Base-by-base conservation (phyloP, 2,113 vertebrate species). In the Corythaeola cristata region DNA sequence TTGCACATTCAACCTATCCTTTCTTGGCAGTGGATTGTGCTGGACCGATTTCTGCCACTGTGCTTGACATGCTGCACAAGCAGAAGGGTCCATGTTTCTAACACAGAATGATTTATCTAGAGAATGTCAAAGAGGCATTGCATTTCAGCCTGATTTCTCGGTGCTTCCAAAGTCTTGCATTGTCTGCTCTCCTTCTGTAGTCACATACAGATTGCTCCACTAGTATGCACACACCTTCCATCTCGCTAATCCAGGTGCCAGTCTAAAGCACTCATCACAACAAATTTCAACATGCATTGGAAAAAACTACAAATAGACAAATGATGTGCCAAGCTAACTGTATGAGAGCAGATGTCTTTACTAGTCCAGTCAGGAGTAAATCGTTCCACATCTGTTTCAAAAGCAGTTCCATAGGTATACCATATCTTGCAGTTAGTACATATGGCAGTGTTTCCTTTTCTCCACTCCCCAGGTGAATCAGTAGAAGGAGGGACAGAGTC, bases 111-210 rank as follows among this genome's bases (percentile, higher is more conserved):
- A 39, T 84, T 88, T 68, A 68, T 39, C 73, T 60, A 30, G 14
- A 64, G 8, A 64, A n/a, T 35, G 15, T 41, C 28, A 30, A 9
- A 52, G n/a, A 44, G 12, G 12, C 44, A 32, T 35, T 8, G 2
- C 17, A 26, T 58, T 45, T 33, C 37, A 45, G 53, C 19, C 64
- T 26, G 11, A 28, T 18, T 67, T 71, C 55, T 45, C 8, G 2
- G 47, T 3, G 18, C 15, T 63, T 16, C 30, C n/a, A 2, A 0
- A 4, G 37, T 1, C 56, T 35, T 35, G 8, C 39, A 16, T 2
- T 32, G 2, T 2, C 19, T 50, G 30, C 4, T 52, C 30, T 47
- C 10, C 37, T 49, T 26, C 55, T 8, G 3, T 4, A 55, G 19
- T 23, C 14, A 67, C 28, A 27, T 24, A 20, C 23, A 62, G n/a